These are phyloP conservation scores for Pteria penguin DNA, from an alignment of 2,888 invertebrate genomes.

Conservation along the genomic window DNA sequence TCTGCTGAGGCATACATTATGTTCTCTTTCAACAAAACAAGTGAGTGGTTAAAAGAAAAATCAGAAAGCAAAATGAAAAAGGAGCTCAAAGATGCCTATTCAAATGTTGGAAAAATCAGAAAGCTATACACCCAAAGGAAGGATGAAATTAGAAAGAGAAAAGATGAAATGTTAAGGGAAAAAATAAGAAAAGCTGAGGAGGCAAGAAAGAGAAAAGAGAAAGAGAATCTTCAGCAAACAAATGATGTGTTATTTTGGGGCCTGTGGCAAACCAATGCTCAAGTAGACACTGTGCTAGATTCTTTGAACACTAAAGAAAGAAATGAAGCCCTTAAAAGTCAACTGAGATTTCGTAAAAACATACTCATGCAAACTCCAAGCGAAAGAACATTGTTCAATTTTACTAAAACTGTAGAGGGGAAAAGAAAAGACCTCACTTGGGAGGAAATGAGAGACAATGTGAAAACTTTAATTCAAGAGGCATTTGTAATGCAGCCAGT, in stretches of 20 bases:
- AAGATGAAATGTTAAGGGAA: slow-evolving; percentile 11
- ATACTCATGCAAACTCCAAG: slow-evolving; percentile 5
- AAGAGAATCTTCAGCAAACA: slow-evolving; percentile 16
- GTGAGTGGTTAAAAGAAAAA: slow-evolving; percentile 14
- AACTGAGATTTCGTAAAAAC: slow-evolving; percentile 1
- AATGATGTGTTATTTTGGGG: slow-evolving; percentile 27
- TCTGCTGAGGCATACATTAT: slow-evolving; percentile 23
- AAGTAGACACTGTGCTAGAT: slow-evolving; percentile 8
- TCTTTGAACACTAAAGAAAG: slow-evolving; percentile 10
- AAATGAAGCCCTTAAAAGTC: slow-evolving; percentile 4
- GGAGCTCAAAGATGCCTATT: slow-evolving; percentile 13
- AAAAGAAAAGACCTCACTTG: slow-evolving; percentile 13
- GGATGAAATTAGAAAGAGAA: slow-evolving; percentile 12
- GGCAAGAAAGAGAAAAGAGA: not conserved
- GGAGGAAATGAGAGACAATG: slow-evolving; percentile 21
- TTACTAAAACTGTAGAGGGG: slow-evolving; percentile 15
- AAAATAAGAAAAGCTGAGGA: slow-evolving; percentile 9
- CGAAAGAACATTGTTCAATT: slow-evolving; percentile 11
- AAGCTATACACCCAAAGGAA: not conserved
- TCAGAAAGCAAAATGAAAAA: slow-evolving; percentile 4
- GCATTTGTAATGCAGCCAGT: not conserved
- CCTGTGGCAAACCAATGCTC: slow-evolving; percentile 22
- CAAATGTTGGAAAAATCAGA: slow-evolving; percentile 18
- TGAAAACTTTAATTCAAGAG: slow-evolving; percentile 4
- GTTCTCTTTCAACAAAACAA: slow-evolving; percentile 28